Evolutionary conservation across 2,797 vertebrate species (phyloP).

Genomic region (Danio kyathit): DNA sequence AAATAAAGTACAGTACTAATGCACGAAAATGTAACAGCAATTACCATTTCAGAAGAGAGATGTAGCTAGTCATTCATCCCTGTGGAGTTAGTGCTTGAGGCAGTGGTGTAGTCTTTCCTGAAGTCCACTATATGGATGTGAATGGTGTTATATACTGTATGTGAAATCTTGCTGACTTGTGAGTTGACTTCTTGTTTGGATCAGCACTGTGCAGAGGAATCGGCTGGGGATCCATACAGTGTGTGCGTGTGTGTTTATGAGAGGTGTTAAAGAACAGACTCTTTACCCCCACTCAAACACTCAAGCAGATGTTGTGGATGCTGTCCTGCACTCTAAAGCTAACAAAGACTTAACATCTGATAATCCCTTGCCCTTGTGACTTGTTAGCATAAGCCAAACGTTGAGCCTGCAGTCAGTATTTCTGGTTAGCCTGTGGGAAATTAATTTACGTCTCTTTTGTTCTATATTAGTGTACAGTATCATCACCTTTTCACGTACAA

Average conservation of each 20-base stretch:
- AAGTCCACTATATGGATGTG: background rate
- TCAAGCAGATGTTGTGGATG: constrained; percentile 28
- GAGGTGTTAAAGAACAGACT: background rate
- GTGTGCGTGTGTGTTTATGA: constrained; percentile 8
- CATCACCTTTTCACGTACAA: background rate
- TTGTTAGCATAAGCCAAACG: constrained; percentile 13
- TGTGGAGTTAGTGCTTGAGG: background rate
- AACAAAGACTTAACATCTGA: constrained; percentile 32
- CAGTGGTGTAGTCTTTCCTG: constrained; percentile 7
- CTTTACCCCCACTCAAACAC: constrained; percentile 28
- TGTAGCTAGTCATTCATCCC: background rate
- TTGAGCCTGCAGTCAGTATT: background rate
- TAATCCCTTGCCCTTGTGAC: constrained; percentile 13
- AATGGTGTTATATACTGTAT: constrained; percentile 34
- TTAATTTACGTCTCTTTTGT: background rate
- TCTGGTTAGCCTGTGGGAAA: background rate
- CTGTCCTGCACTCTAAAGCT: constrained; percentile 5
- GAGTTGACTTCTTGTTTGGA: constrained; percentile 52
- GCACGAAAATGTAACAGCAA: background rate
- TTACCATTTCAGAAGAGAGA: background rate
- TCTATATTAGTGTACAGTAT: background rate
- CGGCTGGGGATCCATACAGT: constrained; percentile 24
- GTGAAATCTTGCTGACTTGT: constrained; percentile 53
- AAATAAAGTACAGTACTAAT: background rate
- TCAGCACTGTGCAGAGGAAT: constrained; percentile 51